Evolutionary conservation across 2,797 vertebrate genomes (phyloP), one percentile per base, ranked within the genome.

Genomic region (Chaunax sp.): DNA sequence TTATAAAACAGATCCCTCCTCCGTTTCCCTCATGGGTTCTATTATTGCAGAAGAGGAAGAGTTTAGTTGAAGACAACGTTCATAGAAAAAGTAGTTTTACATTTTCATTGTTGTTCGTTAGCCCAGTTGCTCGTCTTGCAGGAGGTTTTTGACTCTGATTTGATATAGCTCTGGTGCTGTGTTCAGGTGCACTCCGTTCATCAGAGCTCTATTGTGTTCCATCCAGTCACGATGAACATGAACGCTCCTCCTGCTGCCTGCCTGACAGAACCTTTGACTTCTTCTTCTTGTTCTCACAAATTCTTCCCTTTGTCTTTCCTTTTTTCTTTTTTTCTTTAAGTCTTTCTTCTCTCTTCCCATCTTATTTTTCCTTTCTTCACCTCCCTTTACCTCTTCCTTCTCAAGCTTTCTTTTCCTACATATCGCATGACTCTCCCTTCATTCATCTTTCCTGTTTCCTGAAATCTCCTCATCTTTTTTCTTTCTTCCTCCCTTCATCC

Each of bases 11-110:
- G 13, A 16, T 10, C 14, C 15, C 40, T 44, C 22, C 25, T 26
- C 62, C 19, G 61, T 23, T 49, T 16, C 19, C 25, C 20, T 6
- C 45, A 15, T 30, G 2, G 26, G 25, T 58, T 51, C 38, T 65
- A 23, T 88, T 90, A 85, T 84, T 92, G 86, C 90, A 68, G 75
- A 64, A 74, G 78, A 81, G 54, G 78, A 79, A 45, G 63, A 63
- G 55, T 65, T 72, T 52, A 14, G 69, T 52, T 87, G 73, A 69
- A 89, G 72, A 73, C 68, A 47, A 37, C 28, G 71, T 61, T 82
- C 26, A 61, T 85, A 89, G 66, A 83, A 84, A 90, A 91, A 86
- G 54, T 37, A 82, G 33, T 69, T 72, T 73, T 6, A 35, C 66
- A 59, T 46, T 59, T 54, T 46, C 59, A 59, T 30, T 38, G 41